Base-by-base conservation (phyloP, 2,888 invertebrate species). In the Drosophila ezoana region DNA sequence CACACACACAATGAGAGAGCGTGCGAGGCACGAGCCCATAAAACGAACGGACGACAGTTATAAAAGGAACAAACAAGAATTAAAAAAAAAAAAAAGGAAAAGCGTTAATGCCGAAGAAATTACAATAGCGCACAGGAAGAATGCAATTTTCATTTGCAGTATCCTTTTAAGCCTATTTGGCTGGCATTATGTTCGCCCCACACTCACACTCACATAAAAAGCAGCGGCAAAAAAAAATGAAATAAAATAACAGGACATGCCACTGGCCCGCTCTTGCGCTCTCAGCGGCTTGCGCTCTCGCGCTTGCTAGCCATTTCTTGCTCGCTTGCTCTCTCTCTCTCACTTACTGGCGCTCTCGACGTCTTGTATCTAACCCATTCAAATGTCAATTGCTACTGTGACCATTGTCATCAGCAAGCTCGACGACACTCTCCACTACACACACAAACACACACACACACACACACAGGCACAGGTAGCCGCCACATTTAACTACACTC, bases 121-220 rank as follows among this genome's bases (percentile, higher is more conserved):
- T 48, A 58, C 65, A 53, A 70, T 44, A 66, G 57, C 49, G 51
- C 66, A 65, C 73, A 76, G 87, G 76, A 74, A 83, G 82, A 88
- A 87, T 89, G 84, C 87, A 89, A 83, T 83, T 87, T 80, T 80
- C 74, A 66, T 52, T 52, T 52, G 13, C 40, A 14, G 52, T 52
- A 40, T 78, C 57, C 71, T 66, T 78, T 73, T 80, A 63, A 72
- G 73, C 70, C 59, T 61, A 58, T 33, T 68, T 56, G 54, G 52
- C 61, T 68, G 64, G 76, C 83, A 74, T 79, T 81, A 74, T 81
- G 59, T 84, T 81, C 52, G 40, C 44, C 41, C 52, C 49, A 47
- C 45, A 56, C 35, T 62, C 63, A 35, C 53, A 47, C 52, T 54
- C 28, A 33, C 37, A 48, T n/a, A 23, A 28, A 45, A 14, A 13